Conservation (phyloP, 2,113 vertebrate genomes). For the Petroica traversi region DNA sequence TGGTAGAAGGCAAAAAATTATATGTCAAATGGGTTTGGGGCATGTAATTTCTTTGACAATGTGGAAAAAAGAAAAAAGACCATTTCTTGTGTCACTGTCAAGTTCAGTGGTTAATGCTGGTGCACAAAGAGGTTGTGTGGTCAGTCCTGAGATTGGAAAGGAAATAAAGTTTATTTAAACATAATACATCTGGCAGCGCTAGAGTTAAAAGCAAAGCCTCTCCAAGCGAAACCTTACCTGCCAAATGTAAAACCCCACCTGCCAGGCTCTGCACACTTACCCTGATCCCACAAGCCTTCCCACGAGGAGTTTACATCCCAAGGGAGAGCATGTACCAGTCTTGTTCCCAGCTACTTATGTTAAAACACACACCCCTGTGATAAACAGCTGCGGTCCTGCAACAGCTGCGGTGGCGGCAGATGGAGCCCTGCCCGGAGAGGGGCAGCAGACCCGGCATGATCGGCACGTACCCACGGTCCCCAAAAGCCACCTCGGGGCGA, state of each 20-base stretch:
- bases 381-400: not conserved
- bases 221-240: not conserved
- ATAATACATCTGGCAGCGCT: rapidly evolving
- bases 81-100: not conserved
- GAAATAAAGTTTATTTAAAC: not conserved
- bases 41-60: rapidly evolving
- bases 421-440: constrained; percentile 3
- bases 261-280: not conserved
- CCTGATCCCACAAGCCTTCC: not conserved
- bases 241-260: not conserved
- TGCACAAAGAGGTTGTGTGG: rapidly evolving
- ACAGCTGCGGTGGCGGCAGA: not conserved
- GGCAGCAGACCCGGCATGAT: not conserved
- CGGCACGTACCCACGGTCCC: not conserved
- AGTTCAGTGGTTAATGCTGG: not conserved
- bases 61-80: not conserved
- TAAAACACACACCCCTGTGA: not conserved
- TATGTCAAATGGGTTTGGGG: not conserved
- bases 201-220: not conserved
- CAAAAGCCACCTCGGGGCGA: not conserved
- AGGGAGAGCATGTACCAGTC: not conserved
- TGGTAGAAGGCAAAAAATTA: not conserved
- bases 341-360: not conserved
- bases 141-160: not conserved
- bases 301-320: not conserved